Conservation (phyloP, 2,888 invertebrate genomes). For the Cephus pulcher region DNA sequence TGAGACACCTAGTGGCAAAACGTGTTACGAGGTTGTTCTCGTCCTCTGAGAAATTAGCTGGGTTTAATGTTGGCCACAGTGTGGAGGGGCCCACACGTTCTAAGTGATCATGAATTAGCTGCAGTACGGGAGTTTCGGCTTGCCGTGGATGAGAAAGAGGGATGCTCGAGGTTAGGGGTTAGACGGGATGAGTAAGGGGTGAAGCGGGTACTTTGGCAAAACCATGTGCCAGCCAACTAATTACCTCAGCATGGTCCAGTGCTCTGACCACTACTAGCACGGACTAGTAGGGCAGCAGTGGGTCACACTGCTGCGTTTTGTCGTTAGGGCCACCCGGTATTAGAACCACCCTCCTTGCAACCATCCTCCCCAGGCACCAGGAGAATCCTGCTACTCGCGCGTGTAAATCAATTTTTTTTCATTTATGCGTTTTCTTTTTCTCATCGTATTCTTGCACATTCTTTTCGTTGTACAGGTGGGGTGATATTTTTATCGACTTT, state of each 20-base stretch:
- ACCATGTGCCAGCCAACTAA: constrained; percentile 46
- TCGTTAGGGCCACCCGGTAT: constrained; percentile 4
- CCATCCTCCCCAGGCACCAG: no score
- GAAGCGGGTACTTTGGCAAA: constrained; percentile 30
- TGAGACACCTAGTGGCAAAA: no score
- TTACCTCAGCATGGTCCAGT: constrained; percentile 42
- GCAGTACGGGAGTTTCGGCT: constrained; percentile 21
- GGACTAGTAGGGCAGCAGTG: neutral
- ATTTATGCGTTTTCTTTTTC: no score
- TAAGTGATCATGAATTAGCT: constrained; percentile 58
- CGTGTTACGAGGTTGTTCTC: no score
- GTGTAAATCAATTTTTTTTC: neutral
- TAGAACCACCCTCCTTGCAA: neutral
- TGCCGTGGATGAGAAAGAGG: constrained; percentile 17
- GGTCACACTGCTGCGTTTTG: neutral
- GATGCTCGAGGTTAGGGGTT: neutral
- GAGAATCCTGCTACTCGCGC: neutral
- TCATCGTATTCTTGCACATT: no score
- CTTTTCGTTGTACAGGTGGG: no score
- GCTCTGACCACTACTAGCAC: constrained; percentile 4
- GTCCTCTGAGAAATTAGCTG: constrained; percentile 40
- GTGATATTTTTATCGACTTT: no score
- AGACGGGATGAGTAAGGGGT: constrained; percentile 5
- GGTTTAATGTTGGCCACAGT: constrained; percentile 56
- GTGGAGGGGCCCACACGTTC: constrained; percentile 41